Base-by-base conservation (phyloP, 2,113 vertebrate genomes). In the Cyanistes caeruleus region DNA sequence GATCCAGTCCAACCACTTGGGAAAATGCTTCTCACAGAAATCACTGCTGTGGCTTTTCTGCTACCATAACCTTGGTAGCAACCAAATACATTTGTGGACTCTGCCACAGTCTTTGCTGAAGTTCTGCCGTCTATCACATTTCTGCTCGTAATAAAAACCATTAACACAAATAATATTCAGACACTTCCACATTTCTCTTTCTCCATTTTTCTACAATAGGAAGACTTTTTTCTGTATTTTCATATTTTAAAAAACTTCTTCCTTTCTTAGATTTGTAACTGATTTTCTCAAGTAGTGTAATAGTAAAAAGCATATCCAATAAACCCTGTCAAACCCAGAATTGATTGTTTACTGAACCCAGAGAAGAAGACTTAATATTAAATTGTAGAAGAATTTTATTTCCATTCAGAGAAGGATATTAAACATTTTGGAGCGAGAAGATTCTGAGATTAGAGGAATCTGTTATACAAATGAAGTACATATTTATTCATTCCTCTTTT, bases 351-450 rank as follows among this genome's bases (percentile, higher is more conserved):
- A 59, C 13, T 48, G 27, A 92, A 53, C 3, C 14, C 14, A 31
- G 31, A 73, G n/a, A 75, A 85, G 23, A 86, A 19, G 3, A 80
- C 3, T 13, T 74, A 31, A 58, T 59, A 89, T 43, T 63, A 84
- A 76, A 75, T 19, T 52, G 22, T n/a, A 37, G 27, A 91, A 82
- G 9, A 88, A 44, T 56, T 74, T 56, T 74, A 49, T 74, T 90
- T 84, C 44, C 13, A 48, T 74, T 87, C 28, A 78, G 49, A 64
- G 15, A 81, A 90, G 25, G 41, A 79, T 87, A 93, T 82, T 49
- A 84, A 91, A 81, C 13, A 78, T 72, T 84, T 82, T 37, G 12
- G 2, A 3, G 8, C 79, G 11, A 84, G n/a, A 75, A 84, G 39
- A 31, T 81, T 79, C 31, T 82, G 35, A 68, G 20, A 89, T 76